Evolutionary conservation across 2,888 invertebrate species (phyloP).

Genomic region (Stenichneumon culpator): DNA sequence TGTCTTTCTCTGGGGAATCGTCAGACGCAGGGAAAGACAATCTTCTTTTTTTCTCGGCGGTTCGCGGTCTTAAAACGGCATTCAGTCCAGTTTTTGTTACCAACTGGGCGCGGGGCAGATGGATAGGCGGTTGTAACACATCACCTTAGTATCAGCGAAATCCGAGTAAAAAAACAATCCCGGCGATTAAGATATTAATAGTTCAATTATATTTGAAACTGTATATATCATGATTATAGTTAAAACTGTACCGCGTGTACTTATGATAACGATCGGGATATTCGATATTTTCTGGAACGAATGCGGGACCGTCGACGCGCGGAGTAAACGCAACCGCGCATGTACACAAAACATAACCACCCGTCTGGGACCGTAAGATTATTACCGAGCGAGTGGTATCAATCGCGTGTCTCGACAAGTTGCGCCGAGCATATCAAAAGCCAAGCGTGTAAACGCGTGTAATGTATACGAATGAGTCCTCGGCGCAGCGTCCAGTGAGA

Average conservation of each 20-base stretch:
- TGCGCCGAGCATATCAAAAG: constrained; percentile 53
- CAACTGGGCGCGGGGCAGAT: too few relatives aligned
- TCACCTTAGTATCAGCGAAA: too few relatives aligned
- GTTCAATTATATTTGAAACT: too few relatives aligned
- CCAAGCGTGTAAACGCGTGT: constrained; percentile 52
- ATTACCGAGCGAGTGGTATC: constrained; percentile 32
- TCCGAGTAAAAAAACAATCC: neutral
- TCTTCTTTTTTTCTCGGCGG: too few relatives aligned
- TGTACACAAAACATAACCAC: neutral
- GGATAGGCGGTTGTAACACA: too few relatives aligned
- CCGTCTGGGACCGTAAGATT: constrained; percentile 23
- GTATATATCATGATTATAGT: too few relatives aligned
- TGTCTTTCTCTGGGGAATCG: too few relatives aligned
- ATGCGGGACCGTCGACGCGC: neutral
- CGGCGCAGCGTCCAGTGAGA: neutral
- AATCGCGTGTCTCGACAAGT: constrained; percentile 69
- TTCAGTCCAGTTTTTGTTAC: too few relatives aligned
- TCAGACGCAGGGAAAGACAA: too few relatives aligned
- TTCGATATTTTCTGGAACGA: neutral
- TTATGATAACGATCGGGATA: neutral
- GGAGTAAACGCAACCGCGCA: neutral
- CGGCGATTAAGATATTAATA: neutral
- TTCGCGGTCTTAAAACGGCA: too few relatives aligned
- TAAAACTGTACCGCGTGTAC: too few relatives aligned
- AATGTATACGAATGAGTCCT: constrained; percentile 19